These are phyloP conservation scores for Oscheius myriophilus DNA, from an alignment of 2,888 invertebrate species.

Conservation along the genomic window DNA sequence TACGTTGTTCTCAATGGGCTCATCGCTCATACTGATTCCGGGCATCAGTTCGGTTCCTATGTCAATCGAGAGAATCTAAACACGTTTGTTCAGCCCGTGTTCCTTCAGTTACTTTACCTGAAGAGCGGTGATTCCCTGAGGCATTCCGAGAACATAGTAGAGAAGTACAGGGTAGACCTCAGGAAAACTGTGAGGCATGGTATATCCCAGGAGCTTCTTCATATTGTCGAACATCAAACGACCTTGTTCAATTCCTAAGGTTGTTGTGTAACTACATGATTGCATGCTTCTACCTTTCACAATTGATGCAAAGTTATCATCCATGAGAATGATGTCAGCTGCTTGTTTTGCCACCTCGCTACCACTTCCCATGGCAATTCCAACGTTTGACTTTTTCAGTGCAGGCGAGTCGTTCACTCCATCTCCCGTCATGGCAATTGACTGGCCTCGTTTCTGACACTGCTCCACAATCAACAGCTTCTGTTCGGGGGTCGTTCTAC, in stretches of 20 bases:
- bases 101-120: conserved; percentile 26
- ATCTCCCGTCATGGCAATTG: conserved; percentile 50
- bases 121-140: conserved; percentile 42
- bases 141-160: conserved; percentile 47
- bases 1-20: conserved; percentile 44
- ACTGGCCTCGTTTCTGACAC: conserved; percentile 41
- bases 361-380: conserved; percentile 33
- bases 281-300: conserved; percentile 17
- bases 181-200: conserved; percentile 41
- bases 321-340: conserved; percentile 52
- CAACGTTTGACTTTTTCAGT: conserved; percentile 29
- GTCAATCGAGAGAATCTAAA: conserved; percentile 43
- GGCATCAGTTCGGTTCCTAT: conserved; percentile 48
- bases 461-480: conserved; percentile 51
- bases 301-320: conserved; percentile 54
- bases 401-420: conserved; percentile 49
- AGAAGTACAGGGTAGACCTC: conserved; percentile 43
- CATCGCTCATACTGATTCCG: conserved; percentile 41
- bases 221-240: conserved; percentile 52
- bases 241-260: conserved; percentile 43
- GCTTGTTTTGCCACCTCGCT: conserved; percentile 55
- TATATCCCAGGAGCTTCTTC: conserved; percentile 47
- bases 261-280: too few species aligned
- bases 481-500: conserved; percentile 48
- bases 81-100: background rate